Conservation (phyloP, 1,140 invertebrate species). For the Pantala flavescens region DNA sequence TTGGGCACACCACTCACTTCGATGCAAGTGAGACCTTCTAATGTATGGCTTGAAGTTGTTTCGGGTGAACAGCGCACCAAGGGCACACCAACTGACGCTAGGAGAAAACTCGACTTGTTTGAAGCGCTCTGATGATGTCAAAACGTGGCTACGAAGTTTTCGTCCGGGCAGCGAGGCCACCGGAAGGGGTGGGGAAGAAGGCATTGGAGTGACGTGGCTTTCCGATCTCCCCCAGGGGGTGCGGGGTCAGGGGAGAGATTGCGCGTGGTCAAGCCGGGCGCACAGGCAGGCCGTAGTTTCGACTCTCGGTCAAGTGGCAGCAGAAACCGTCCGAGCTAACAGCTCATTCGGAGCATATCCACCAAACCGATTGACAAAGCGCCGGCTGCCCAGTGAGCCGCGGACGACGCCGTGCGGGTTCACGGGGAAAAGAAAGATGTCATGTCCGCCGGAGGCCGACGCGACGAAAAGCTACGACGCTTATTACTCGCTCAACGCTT, state of each 20-base stretch:
- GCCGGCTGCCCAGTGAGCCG: neutral
- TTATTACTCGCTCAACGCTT: conserved; percentile 14
- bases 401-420: neutral
- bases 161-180: conserved; percentile 4
- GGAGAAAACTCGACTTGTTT: conserved; percentile 14
- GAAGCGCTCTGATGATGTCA: conserved; percentile 4
- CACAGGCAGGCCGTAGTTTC: neutral
- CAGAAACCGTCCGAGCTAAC: neutral
- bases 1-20: conserved; percentile 5
- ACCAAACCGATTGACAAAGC: neutral
- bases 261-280: neutral
- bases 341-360: neutral
- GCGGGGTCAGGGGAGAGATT: conserved; percentile 11
- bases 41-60: conserved; percentile 2
- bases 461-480: conserved; percentile 13
- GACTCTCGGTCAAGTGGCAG: neutral
- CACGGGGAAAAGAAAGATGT: conserved; percentile 12
- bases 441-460: conserved; percentile 12
- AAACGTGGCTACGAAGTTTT: conserved; percentile 14
- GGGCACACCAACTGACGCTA: conserved; percentile 13
- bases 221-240: conserved; percentile 13
- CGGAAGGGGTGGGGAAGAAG: conserved; percentile 2
- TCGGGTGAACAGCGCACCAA: neutral
- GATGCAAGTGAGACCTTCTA: conserved; percentile 8
- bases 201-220: conserved; percentile 12